phyloP scores from a whole-genome alignment of 2,888 invertebrate genomes.

The Drosophila monieri region DNA sequence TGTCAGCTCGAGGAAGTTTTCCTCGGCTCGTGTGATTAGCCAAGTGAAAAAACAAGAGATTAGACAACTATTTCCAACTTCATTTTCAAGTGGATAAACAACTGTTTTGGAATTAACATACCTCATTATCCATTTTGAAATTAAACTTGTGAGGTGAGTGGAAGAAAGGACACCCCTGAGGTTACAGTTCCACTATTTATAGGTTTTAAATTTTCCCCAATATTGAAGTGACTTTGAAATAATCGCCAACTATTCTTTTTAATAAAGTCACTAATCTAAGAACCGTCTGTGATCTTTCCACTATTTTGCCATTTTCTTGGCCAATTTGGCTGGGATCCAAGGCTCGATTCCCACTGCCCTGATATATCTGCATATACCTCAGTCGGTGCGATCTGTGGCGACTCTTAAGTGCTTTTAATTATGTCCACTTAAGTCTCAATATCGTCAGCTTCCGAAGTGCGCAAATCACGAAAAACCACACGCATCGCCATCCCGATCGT shows the following conservation, averaged over 20 bases:
- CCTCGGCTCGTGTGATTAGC: slow-evolving; percentile 65
- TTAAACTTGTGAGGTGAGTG: slow-evolving; percentile 42
- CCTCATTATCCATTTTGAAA: background rate
- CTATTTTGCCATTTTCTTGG: slow-evolving; percentile 28
- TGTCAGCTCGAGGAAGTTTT: slow-evolving; percentile 34
- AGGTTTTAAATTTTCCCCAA: background rate
- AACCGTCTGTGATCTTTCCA: slow-evolving; percentile 26
- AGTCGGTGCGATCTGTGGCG: slow-evolving; percentile 28
- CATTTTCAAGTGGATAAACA: slow-evolving; percentile 40
- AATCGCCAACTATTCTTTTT: background rate
- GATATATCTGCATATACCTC: slow-evolving; percentile 1
- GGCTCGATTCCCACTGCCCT: slow-evolving; percentile 6
- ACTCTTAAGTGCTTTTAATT: slow-evolving; percentile 76
- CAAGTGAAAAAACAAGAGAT: slow-evolving; percentile 76
- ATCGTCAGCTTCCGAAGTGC: slow-evolving; percentile 68
- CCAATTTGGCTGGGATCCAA: slow-evolving; percentile 40
- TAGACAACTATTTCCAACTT: slow-evolving; percentile 66
- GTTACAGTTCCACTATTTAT: too few species aligned
- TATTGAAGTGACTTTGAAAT: background rate
- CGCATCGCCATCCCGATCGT: slow-evolving; percentile 24
- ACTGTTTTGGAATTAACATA: background rate
- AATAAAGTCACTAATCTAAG: slow-evolving; percentile 12
- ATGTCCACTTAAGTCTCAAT: slow-evolving; percentile 75
- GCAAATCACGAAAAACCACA: slow-evolving; percentile 63
- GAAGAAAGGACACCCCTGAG: background rate